phyloP scores from a whole-genome alignment of 1,140 invertebrate species.

The Drosophila tristis region DNA sequence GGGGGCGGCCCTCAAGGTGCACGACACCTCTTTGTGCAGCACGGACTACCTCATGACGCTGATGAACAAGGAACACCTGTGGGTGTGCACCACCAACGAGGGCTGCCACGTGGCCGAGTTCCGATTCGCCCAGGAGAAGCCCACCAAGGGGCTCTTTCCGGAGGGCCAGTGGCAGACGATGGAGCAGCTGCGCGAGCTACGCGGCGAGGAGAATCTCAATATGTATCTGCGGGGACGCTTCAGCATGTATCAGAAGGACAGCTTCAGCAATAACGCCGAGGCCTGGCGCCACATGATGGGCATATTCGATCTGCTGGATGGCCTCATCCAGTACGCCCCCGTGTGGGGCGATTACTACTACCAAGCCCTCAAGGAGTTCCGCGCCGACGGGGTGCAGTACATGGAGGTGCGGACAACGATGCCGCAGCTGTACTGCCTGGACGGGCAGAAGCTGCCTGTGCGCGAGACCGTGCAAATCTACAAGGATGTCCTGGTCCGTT shows the following conservation, averaged over 20 bases:
- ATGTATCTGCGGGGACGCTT: slow-evolving; percentile 25
- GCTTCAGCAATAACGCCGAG: slow-evolving; percentile 86
- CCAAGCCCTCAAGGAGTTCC: slow-evolving; percentile 88
- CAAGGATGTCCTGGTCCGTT: slow-evolving; percentile 85
- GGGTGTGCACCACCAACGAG: slow-evolving; percentile 50
- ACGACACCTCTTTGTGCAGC: slow-evolving; percentile 88
- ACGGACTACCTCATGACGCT: slow-evolving; percentile 85
- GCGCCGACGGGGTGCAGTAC: slow-evolving; percentile 91
- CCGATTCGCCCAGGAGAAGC: slow-evolving; percentile 81
- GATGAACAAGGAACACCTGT: slow-evolving; percentile 54
- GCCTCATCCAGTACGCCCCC: slow-evolving; percentile 88
- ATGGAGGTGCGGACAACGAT: slow-evolving; percentile 88
- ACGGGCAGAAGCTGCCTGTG: slow-evolving; percentile 86
- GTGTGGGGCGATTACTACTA: slow-evolving; percentile 90
- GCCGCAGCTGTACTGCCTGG: slow-evolving; percentile 86
- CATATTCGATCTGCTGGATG: slow-evolving; percentile 87
- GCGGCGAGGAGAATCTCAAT: slow-evolving; percentile 31
- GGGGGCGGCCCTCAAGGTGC: slow-evolving; percentile 89
- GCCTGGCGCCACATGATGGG: slow-evolving; percentile 89
- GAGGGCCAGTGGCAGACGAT: slow-evolving; percentile 87
- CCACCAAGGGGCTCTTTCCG: slow-evolving; percentile 33
- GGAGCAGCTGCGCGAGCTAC: slow-evolving; percentile 83
- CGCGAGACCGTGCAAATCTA: slow-evolving; percentile 86
- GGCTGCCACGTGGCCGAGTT: slow-evolving; percentile 66
- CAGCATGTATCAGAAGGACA: slow-evolving; percentile 49